A percentile compares a stretch with the other conserved stretches of the same genome.
Conservation (phyloP, 2,888 invertebrate genomes). For the Agonopterix heracliana region DNA sequence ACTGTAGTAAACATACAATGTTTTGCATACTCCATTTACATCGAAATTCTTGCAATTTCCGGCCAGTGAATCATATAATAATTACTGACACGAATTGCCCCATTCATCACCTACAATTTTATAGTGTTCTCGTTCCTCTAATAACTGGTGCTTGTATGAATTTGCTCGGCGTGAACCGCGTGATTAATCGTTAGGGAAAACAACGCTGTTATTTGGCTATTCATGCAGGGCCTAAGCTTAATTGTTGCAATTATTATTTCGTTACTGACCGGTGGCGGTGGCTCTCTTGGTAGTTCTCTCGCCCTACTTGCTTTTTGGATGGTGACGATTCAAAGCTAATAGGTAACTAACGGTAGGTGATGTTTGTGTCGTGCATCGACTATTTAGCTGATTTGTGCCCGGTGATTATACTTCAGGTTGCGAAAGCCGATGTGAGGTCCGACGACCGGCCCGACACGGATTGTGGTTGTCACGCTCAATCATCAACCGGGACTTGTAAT, state of each 20-base stretch:
- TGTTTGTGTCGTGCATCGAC: slow-evolving; percentile 54
- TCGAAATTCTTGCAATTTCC: slow-evolving; percentile 24
- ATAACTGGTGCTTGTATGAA: slow-evolving; percentile 34
- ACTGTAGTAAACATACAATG: too few species aligned
- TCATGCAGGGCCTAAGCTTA: slow-evolving; percentile 27
- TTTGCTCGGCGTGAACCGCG: slow-evolving; percentile 29
- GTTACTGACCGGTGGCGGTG: slow-evolving; percentile 9
- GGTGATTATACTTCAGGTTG: slow-evolving; percentile 51
- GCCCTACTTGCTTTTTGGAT: too few species aligned
- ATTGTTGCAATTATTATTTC: slow-evolving; percentile 32
- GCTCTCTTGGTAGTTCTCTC: too few species aligned
- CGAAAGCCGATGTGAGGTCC: slow-evolving; percentile 38
- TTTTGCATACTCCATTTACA: too few species aligned
- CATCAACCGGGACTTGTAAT: slow-evolving; percentile 27
- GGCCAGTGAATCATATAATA: slow-evolving; percentile 35
- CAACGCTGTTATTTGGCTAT: slow-evolving; percentile 37
- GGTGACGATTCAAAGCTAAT: too few species aligned
- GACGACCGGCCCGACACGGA: slow-evolving; percentile 35
- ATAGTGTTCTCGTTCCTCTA: slow-evolving; percentile 30
- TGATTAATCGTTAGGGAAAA: slow-evolving; percentile 43
- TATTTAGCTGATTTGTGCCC: slow-evolving; percentile 53
- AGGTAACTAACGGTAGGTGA: slow-evolving; percentile 41
- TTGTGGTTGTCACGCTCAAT: slow-evolving; percentile 48
- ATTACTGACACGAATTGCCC: slow-evolving; percentile 32
- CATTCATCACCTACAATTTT: slow-evolving; percentile 46